Percentiles rank a stretch among this genome's conserved stretches.
Conservation (phyloP, 2,888 invertebrate species). For the Mallateleia sp. region DNA sequence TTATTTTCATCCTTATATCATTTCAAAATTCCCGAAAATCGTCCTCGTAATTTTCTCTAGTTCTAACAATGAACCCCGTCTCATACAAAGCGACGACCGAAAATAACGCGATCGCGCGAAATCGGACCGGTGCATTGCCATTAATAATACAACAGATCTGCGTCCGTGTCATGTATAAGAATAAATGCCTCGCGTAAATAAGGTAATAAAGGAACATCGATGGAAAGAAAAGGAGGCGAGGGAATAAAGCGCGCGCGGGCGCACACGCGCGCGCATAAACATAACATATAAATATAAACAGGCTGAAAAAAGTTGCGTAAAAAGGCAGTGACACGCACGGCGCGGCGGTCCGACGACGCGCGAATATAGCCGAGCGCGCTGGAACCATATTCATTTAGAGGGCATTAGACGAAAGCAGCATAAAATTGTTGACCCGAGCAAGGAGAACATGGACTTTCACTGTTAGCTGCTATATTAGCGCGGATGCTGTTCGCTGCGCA, state of each 20-base stretch:
- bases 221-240: constrained; percentile 35
- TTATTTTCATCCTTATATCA: no score
- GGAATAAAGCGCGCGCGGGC: constrained; percentile 50
- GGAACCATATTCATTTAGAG: constrained; percentile 73
- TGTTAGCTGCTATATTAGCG: constrained; percentile 68
- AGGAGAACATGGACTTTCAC: constrained; percentile 73
- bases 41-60: not conserved
- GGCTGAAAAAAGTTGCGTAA: constrained; percentile 67
- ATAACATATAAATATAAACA: constrained; percentile 55
- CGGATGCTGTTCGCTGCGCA: constrained; percentile 55
- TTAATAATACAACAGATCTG: constrained; percentile 59
- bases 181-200: constrained; percentile 55
- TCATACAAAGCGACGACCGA: constrained; percentile 33
- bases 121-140: constrained; percentile 35
- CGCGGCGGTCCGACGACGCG: constrained; percentile 45
- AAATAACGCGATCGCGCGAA: constrained; percentile 48
- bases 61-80: not conserved
- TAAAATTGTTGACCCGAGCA: constrained; percentile 75
- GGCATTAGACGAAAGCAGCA: constrained; percentile 71
- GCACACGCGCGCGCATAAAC: constrained; percentile 12
- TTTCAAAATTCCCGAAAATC: not conserved
- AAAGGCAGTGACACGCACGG: constrained; percentile 64
- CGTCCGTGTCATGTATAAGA: constrained; percentile 48
- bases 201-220: constrained; percentile 58
- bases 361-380: constrained; percentile 57